Base-by-base conservation (phyloP, 2,113 vertebrate species). In the Carassius gibelio region DNA sequence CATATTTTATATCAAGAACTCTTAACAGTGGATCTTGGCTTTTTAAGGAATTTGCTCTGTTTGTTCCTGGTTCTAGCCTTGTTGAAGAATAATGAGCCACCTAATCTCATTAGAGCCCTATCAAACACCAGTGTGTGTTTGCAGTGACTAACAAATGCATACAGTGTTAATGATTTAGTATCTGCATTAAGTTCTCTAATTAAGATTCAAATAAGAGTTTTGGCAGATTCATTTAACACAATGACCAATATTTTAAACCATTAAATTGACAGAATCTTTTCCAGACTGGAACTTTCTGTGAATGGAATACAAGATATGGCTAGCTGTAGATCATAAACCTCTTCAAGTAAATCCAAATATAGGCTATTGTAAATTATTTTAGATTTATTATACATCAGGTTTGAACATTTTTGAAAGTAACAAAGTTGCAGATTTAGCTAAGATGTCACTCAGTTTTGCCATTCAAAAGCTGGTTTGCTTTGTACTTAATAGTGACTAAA, bases 71-170 rank as follows among this genome's bases (percentile, higher is more conserved):
- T 10, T 38, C 68, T 38, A 71, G 61, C 4, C 34, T 30, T 52
- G 50, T 57, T 36, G 1, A 76, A 21, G 26, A 76, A 57, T 76
- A 76, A 50, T 52, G 23, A 76, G 52, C 23, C 75, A 76, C 26
- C 50, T 15, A 17, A 57, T 55, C 8, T 77, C 26, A 57, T 77
- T 52, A 57, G 9, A 77, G 15, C 1, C 4, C 2, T 10, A 21
- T 77, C 17, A 57, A 77, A 77, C 75, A 77, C 75, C 4, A 3
- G 42, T 45, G 19, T 45, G 42, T 74, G 71, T n/a, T 13, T 74
- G n/a, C 21, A 75, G 5, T 26, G 45, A 7, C 72, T 19, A 5
- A 21, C 55, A 59, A 59, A 59, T 59, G 55, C 17, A 0, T 17
- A 30, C 45, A 45, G 42, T 45, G 42, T 45, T 45, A 52, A 23